Conservation (phyloP, 2,797 vertebrate genomes). For the Moxostoma hubbsi region DNA sequence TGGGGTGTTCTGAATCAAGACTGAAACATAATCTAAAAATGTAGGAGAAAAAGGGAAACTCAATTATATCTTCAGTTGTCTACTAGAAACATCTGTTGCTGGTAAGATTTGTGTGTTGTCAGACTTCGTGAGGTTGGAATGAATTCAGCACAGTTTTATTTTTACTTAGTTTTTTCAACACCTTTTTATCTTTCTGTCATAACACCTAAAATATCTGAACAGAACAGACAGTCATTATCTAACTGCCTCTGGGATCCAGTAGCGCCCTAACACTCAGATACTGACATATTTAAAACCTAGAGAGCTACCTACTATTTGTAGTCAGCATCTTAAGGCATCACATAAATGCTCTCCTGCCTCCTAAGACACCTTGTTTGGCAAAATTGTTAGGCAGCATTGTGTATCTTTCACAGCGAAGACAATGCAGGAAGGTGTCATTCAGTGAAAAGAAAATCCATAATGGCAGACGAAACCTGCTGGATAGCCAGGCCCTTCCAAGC, state of each 20-base stretch:
- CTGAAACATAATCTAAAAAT: background rate
- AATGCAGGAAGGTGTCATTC: too few relatives aligned
- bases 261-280: background rate
- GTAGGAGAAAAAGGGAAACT: background rate
- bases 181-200: conserved; percentile 21
- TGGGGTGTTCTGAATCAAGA: background rate
- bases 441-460: too few relatives aligned
- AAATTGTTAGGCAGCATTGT: too few relatives aligned
- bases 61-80: background rate
- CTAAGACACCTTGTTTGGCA: too few relatives aligned
- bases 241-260: conserved; percentile 4
- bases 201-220: conserved; percentile 3
- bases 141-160: background rate
- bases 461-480: too few relatives aligned
- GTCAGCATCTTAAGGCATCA: too few relatives aligned
- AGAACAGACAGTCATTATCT: conserved; percentile 15
- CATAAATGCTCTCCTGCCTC: too few relatives aligned
- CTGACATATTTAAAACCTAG: background rate
- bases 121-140: background rate
- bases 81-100: conserved; percentile 3
- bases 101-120: conserved; percentile 6
- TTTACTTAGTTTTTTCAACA: conserved; percentile 1
- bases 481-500: too few relatives aligned
- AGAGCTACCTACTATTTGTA: too few relatives aligned
- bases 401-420: too few relatives aligned